phyloP scores from a whole-genome alignment of 2,888 invertebrate genomes.

The Stratiomys singularior region DNA sequence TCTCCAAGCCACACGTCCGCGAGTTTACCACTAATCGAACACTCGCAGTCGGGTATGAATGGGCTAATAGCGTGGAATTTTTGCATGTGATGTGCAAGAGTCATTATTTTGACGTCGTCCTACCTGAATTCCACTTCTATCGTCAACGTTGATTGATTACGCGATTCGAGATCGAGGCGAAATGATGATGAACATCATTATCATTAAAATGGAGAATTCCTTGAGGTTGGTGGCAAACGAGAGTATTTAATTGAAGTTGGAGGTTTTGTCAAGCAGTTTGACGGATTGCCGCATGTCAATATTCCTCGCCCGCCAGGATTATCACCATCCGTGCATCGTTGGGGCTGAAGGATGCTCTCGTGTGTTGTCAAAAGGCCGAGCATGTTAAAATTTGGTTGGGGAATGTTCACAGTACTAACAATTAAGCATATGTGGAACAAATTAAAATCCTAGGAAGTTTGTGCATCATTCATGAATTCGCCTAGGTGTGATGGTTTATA shows the following conservation, averaged over 20 bases:
- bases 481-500: too few species aligned
- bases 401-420: too few species aligned
- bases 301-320: too few species aligned
- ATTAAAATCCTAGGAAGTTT: too few species aligned
- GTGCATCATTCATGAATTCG: too few species aligned
- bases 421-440: too few species aligned
- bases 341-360: too few species aligned
- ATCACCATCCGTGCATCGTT: too few species aligned
- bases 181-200: slow-evolving; percentile 40
- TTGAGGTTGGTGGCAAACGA: neutral
- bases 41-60: neutral
- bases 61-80: slow-evolving; percentile 27
- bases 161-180: neutral
- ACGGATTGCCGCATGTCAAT: slow-evolving; percentile 35
- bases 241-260: neutral
- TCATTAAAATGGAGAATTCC: slow-evolving; percentile 8
- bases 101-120: slow-evolving; percentile 33
- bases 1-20: neutral
- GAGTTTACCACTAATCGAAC: neutral
- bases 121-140: slow-evolving; percentile 38
- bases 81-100: slow-evolving; percentile 31
- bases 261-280: slow-evolving; percentile 17
- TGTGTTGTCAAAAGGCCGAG: too few species aligned
- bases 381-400: too few species aligned
- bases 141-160: slow-evolving; percentile 31